Evolutionary conservation across 1,140 invertebrate species (phyloP), one percentile per base, ranked within the genome.

Genomic region (Bombus balteatus): DNA sequence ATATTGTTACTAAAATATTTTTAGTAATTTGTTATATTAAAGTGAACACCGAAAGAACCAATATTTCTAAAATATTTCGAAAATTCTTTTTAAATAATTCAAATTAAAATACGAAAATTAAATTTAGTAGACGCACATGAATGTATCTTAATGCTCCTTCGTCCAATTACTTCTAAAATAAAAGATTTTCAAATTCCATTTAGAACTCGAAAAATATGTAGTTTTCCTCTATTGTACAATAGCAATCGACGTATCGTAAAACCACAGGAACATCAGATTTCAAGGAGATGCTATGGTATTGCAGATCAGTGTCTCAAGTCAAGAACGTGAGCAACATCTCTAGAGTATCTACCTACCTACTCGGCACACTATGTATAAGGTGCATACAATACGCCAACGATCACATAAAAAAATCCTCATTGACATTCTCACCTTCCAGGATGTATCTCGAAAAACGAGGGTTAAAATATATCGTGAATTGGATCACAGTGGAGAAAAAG

Each of bases 241-340:
- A 47, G 12, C n/a, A 66, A 79, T 79, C 18, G 59, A 32, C 4
- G 28, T 77, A 65, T n/a, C 28, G 57, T 43, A 39, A 41, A 41
- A 62, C 39, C 57, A 13, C 75, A 77, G 25, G 18, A 77, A 77
- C 59, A 77, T 25, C 39, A 79, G n/a, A 79, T 79, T 79, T 66
- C 39, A 66, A 57, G 28, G 74, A 15, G 9, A 6, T 28, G 28
- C 47, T 59, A 37, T 57, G 28, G 39, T 22, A 34, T 34, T 79
- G n/a, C 22, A 32, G 32, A 22, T n/a, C 34, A 37, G 13, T 76
- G 57, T 28, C 25, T 41, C 76, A 25, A 78, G 41, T 66, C 6
- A 66, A 66, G 32, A 47, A 79, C 76, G n/a, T 66, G 62, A 79
- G 41, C 76, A 79, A 79, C 62, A 66, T 79, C 39, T n/a, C 15